Evolutionary conservation across 2,888 invertebrate species (phyloP).

Genomic region (Scrobipalpa costella): DNA sequence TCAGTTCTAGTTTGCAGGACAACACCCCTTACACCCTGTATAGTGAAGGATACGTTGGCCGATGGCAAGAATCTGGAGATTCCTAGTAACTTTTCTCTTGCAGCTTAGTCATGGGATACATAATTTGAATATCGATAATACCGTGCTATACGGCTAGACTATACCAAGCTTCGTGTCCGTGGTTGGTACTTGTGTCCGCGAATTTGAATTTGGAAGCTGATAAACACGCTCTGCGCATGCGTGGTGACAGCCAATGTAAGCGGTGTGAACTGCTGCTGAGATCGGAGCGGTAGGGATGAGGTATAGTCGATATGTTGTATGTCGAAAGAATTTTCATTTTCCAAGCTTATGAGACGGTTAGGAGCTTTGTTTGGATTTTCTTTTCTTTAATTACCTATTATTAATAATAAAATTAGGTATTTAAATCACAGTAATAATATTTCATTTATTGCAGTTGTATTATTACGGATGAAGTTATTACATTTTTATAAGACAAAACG

Average conservation of each 20-base stretch:
- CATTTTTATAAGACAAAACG: too few relatives aligned
- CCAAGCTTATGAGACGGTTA: neutral
- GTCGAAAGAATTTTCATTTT: conserved; percentile 25
- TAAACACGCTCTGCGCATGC: conserved; percentile 69
- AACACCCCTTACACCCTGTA: too few relatives aligned
- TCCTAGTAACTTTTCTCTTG: neutral
- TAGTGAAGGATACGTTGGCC: too few relatives aligned
- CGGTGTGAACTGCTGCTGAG: conserved; percentile 40
- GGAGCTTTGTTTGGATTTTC: too few relatives aligned
- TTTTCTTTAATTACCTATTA: too few relatives aligned
- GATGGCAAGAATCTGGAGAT: too few relatives aligned
- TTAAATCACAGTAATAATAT: too few relatives aligned
- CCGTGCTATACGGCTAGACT: too few relatives aligned
- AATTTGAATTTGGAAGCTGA: conserved; percentile 60
- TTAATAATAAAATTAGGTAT: too few relatives aligned
- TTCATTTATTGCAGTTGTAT: too few relatives aligned
- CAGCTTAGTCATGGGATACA: neutral
- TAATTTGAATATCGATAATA: conserved; percentile 1
- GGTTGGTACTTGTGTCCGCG: conserved; percentile 23
- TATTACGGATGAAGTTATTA: too few relatives aligned
- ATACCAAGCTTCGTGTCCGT: neutral
- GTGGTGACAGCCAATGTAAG: conserved; percentile 59
- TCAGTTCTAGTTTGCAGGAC: too few relatives aligned
- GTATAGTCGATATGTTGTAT: conserved; percentile 34
- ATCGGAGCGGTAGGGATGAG: conserved; percentile 42